These are phyloP conservation scores for Tetraodon nigroviridis DNA, from an alignment of 2,113 vertebrate genomes.

Conservation along the genomic window DNA sequence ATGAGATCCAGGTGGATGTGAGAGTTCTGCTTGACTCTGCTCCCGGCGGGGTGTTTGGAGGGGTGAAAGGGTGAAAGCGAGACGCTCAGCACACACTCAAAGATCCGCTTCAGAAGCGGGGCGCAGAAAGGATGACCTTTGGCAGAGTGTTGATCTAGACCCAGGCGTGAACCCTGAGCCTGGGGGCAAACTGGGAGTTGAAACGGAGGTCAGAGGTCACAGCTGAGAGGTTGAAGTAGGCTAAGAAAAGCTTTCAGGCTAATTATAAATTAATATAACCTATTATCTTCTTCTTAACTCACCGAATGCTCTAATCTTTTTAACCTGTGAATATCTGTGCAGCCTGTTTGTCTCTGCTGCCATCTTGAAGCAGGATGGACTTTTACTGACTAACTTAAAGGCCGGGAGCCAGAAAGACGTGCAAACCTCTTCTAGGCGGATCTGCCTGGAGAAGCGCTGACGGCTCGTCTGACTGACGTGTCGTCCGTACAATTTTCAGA, in stretches of 20 bases:
- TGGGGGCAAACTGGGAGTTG: constrained; percentile 60
- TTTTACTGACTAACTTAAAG: constrained; percentile 10
- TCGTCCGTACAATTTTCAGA: constrained; percentile 99
- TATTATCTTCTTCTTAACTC: too few species aligned
- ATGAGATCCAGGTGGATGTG: constrained; percentile 31
- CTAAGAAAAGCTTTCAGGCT: constrained; percentile 14
- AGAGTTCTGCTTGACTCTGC: constrained; percentile 10
- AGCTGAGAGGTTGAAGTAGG: not conserved
- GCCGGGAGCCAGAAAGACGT: constrained; percentile 9
- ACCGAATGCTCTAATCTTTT: too few species aligned
- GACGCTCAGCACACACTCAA: constrained; percentile 1
- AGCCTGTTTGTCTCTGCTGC: not conserved
- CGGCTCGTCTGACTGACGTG: constrained; percentile 95
- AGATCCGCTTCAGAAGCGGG: constrained; percentile 6
- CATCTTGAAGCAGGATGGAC: constrained; percentile 1
- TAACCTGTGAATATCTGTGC: not conserved
- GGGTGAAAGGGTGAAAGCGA: constrained; percentile 30
- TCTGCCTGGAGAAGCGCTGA: constrained; percentile 75
- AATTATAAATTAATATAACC: too few species aligned
- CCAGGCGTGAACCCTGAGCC: constrained; percentile 45
- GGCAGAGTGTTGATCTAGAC: constrained; percentile 58
- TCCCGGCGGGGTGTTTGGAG: constrained; percentile 19
- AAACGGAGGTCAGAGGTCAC: constrained; percentile 47
- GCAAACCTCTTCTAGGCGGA: constrained; percentile 41
- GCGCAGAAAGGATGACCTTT: constrained; percentile 45